Percentiles rank a stretch among this genome's conserved stretches.
phyloP scores from a whole-genome alignment of 2,113 vertebrate species.

The Pachyramphus minor region DNA sequence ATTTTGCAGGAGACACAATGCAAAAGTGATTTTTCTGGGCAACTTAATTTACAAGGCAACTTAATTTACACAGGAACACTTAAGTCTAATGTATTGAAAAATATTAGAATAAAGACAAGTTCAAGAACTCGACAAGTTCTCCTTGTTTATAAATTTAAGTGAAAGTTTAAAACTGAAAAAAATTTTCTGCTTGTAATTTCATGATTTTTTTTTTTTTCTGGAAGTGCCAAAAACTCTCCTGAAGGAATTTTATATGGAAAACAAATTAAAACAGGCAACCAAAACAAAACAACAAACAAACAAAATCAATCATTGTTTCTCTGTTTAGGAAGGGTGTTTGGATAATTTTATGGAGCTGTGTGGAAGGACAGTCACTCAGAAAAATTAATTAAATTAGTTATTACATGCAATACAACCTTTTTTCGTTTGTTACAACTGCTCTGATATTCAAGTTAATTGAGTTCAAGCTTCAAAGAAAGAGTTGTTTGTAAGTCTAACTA shows the following conservation, averaged over 20 bases:
- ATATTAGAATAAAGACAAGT: background rate
- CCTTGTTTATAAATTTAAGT: background rate
- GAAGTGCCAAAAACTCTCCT: background rate
- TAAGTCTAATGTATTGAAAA: background rate
- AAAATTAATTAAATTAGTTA: background rate
- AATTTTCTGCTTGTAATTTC: background rate
- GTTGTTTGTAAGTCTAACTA: background rate
- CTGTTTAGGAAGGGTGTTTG: background rate
- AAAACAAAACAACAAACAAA: background rate
- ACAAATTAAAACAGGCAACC: background rate
- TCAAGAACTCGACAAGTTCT: background rate
- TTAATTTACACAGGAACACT: conserved; percentile 29
- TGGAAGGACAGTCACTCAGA: background rate
- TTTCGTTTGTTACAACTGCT: background rate
- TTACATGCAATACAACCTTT: background rate
- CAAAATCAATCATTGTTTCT: background rate
- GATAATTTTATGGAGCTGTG: background rate
- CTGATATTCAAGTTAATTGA: background rate
- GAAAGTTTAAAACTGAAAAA: background rate
- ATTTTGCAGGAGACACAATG: conserved; percentile 41
- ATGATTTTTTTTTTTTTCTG: background rate
- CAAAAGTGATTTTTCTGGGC: conserved; percentile 36
- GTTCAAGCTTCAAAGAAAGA: background rate
- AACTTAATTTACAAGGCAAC: background rate
- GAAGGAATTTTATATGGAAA: background rate